Evolutionary conservation across 2,797 vertebrate genomes (phyloP).

Genomic region (Moxostoma hubbsi): DNA sequence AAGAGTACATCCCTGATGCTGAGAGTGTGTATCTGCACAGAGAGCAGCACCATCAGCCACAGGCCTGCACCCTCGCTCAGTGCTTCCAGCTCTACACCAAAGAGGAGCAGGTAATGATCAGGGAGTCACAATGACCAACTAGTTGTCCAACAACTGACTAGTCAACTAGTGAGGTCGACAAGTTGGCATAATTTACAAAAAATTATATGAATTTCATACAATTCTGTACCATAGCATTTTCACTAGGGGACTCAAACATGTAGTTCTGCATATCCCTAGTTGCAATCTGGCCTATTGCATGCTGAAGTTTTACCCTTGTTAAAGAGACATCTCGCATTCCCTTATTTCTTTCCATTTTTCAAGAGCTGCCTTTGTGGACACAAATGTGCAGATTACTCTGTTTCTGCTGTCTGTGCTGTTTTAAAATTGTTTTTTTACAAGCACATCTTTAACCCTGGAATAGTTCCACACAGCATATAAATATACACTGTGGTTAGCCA

Average conservation of each 20-base stretch:
- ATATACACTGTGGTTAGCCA: constrained; percentile 65
- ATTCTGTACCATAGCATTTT: no score
- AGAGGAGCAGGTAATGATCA: constrained; percentile 90
- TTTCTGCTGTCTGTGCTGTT: constrained; percentile 62
- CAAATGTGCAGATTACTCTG: constrained; percentile 47
- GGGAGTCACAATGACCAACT: no score
- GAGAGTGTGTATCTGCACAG: constrained; percentile 95
- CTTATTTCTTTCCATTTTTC: constrained; percentile 13
- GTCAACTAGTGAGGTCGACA: no score
- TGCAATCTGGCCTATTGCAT: no score
- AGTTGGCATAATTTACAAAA: no score
- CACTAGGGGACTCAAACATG: no score
- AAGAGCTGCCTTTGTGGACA: constrained; percentile 12
- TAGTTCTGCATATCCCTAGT: no score
- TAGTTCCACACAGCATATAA: constrained; percentile 42
- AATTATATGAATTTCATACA: no score
- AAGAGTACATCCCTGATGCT: constrained; percentile 95
- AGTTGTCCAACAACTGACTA: no score
- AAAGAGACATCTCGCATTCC: no score
- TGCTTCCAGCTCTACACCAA: constrained; percentile 99
- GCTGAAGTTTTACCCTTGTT: no score
- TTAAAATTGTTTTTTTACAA: constrained; percentile 54
- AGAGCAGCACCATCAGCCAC: constrained; percentile 94
- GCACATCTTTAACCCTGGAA: constrained; percentile 38
- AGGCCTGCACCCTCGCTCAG: constrained; percentile 95